Base-by-base conservation (phyloP, 1,140 invertebrate species). In the Apocrypta bakeri region DNA sequence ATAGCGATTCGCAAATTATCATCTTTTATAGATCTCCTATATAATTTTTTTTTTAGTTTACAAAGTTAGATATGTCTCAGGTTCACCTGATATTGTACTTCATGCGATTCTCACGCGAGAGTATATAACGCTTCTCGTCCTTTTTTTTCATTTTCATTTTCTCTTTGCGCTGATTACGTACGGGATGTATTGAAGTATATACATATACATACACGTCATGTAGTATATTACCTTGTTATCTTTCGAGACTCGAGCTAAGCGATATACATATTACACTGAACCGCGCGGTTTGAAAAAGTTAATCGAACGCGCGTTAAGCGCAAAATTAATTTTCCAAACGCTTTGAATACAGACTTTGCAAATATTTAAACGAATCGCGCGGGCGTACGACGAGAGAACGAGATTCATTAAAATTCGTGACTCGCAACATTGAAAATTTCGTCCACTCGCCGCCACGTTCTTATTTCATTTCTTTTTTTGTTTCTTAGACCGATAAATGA, bases 11-110 rank as follows among this genome's bases (percentile, higher is more conserved):
- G 79, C 40, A 76, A 68, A 66, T 81, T 77, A 56, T 56, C 0
- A 3, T 56, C 48, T 56, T n/a, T 56, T 56, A 56, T 85, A 87
- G 86, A 88, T 85, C 9, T 85, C 86, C 87, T 89, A 90, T 87
- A 85, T n/a, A n/a, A n/a, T n/a, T n/a, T n/a, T n/a, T 86, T 90
- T 90, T 89, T 89, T 89, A 91, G 88, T 91, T 83, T 90, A 91
- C 90, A 91, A 92, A 91, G 90, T 91, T 91, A 91, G 90, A 91
- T 91, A 91, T 91, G 90, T 91, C 87, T 91, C 90, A 91, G 88
- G 89, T 89, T 89, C 85, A 88, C 88, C 89, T 90, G 90, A 88
- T 88, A 88, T 92, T 91, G 90, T 91, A 91, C 90, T 91, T 91
- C 27, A 66, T 78, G 37, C 75, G 27, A 64, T 78, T 73, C 56